A percentile compares a stretch with the other conserved stretches of the same genome.
Evolutionary conservation across 2,888 invertebrate genomes (phyloP).

Genomic region (Leptopilina syphax): DNA sequence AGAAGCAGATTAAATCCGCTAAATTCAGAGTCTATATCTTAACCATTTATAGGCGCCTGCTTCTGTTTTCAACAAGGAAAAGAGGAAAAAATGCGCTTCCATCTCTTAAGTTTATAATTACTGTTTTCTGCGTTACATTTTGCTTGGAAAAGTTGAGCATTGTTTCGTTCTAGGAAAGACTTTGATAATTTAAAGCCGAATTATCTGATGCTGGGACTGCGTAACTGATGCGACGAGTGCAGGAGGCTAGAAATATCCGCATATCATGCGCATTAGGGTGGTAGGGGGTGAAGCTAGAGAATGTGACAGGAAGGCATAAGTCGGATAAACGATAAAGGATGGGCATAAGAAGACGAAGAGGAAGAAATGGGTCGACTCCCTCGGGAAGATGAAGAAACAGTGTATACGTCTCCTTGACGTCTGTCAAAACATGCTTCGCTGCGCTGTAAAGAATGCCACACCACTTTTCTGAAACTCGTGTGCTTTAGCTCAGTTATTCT

Average conservation of each 20-base stretch:
- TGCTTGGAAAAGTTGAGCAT: conserved; percentile 1
- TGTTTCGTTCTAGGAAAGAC: conserved; percentile 15
- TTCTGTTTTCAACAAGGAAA: background rate
- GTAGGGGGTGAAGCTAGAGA: conserved; percentile 15
- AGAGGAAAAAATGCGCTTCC: background rate
- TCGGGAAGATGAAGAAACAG: conserved; percentile 62
- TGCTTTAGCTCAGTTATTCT: background rate
- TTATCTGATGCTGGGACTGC: background rate
- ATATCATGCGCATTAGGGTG: conserved; percentile 24
- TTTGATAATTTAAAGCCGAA: conserved; percentile 8
- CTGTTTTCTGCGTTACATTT: conserved; percentile 13
- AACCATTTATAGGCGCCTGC: background rate
- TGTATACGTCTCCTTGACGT: conserved; percentile 63
- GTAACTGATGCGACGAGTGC: conserved; percentile 16
- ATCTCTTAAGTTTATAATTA: conserved; percentile 28
- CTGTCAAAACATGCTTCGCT: conserved; percentile 70
- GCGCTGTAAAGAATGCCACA: conserved; percentile 56
- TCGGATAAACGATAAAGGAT: conserved; percentile 46
- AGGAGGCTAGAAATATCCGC: conserved; percentile 37
- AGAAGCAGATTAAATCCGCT: background rate
- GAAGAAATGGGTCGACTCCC: conserved; percentile 58
- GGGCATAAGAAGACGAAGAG: conserved; percentile 55
- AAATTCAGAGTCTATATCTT: too few relatives aligned
- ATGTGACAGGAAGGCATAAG: conserved; percentile 28
- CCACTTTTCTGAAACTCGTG: conserved; percentile 13